These are phyloP conservation scores for Operophtera brumata DNA, from an alignment of 2,888 invertebrate genomes.

Conservation along the genomic window DNA sequence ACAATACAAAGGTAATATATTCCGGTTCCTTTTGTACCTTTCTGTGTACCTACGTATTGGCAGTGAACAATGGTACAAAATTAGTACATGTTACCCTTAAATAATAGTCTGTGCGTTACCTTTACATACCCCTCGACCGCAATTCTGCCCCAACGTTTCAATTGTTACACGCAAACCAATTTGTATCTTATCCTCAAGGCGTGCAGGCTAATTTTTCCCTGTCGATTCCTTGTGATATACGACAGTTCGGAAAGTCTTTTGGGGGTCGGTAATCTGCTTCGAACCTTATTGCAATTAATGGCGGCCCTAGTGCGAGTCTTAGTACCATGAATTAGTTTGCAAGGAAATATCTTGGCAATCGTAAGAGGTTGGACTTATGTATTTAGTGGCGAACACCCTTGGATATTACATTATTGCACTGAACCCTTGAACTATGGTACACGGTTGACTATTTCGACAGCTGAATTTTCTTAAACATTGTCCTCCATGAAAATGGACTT, in stretches of 20 bases:
- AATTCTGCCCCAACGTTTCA: conserved; percentile 58
- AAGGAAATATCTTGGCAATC: conserved; percentile 28
- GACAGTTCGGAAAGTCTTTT: conserved; percentile 57
- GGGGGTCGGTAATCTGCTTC: conserved; percentile 69
- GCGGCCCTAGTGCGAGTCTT: conserved; percentile 50
- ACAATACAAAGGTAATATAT: conserved; percentile 34
- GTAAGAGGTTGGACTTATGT: conserved; percentile 19
- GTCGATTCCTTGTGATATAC: conserved; percentile 54
- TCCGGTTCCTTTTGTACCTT: conserved; percentile 26
- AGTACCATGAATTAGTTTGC: conserved; percentile 39
- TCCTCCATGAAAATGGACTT: too few species aligned
- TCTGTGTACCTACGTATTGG: conserved; percentile 26
- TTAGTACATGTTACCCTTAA: conserved; percentile 62
- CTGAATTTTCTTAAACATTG: too few species aligned
- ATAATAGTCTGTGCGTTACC: conserved; percentile 57
- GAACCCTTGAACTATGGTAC: not conserved
- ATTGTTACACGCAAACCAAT: conserved; percentile 49
- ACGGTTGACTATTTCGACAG: not conserved
- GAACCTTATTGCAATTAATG: conserved; percentile 74
- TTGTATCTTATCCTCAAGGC: conserved; percentile 38
- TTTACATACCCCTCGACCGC: conserved; percentile 49
- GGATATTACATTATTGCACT: conserved; percentile 16
- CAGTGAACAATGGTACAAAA: conserved; percentile 50
- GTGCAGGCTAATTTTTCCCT: conserved; percentile 44
- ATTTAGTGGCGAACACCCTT: conserved; percentile 3